Conservation (phyloP, 1,140 invertebrate species). For the Hylaeus anthracinus region DNA sequence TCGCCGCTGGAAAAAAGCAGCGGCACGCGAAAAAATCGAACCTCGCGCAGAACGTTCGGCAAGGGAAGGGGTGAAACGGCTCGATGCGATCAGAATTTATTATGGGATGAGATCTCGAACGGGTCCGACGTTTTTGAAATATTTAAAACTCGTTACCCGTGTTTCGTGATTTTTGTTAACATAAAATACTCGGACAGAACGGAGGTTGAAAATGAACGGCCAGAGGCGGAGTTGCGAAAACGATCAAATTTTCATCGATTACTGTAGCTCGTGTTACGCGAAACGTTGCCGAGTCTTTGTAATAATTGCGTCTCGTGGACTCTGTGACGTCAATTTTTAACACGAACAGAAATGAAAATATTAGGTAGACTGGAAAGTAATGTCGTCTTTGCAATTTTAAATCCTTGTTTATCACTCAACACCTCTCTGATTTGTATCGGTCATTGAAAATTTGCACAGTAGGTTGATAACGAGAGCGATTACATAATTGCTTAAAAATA, state of each 20-base stretch:
- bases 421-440: too few relatives aligned
- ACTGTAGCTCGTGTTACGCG: background rate
- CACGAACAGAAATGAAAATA: too few relatives aligned
- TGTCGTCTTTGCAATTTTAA: too few relatives aligned
- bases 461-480: too few relatives aligned
- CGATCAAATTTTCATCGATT: background rate
- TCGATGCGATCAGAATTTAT: constrained; percentile 28
- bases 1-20: background rate
- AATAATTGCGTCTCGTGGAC: too few relatives aligned
- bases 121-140: background rate
- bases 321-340: too few relatives aligned
- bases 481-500: too few relatives aligned
- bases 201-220: background rate
- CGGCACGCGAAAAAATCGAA: background rate
- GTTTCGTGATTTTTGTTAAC: background rate
- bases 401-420: too few relatives aligned
- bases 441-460: too few relatives aligned
- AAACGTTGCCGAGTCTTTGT: too few relatives aligned
- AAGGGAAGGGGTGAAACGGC: background rate
- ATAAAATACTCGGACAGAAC: background rate
- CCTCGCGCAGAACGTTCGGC: background rate
- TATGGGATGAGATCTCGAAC: constrained; percentile 1
- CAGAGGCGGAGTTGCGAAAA: background rate
- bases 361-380: too few relatives aligned
- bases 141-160: background rate